Base-by-base conservation (phyloP, 2,113 vertebrate species). In the Erpornis zantholeuca region DNA sequence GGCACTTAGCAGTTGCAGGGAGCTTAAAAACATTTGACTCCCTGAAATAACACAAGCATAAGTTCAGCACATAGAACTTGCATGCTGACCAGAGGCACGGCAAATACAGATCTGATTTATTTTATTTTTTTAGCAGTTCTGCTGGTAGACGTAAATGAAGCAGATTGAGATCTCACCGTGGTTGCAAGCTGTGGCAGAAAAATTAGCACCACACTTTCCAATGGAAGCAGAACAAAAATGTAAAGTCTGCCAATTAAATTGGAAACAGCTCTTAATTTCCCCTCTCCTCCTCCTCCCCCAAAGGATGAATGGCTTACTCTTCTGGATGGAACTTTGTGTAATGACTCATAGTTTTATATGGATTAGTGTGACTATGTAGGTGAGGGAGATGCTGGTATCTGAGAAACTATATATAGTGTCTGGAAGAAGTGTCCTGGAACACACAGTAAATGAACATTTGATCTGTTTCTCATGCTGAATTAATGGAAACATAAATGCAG, bases 221-320 rank as follows among this genome's bases (percentile, higher is more conserved):
- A 44, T 90, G 93, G 94, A 96, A 94, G 92, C 68, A 90, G 96
- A 94, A 88, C 72, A 96, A 95, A 97, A 95, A 94, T 96, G 93
- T 94, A 64, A 95, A 96, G 95, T 92, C 95, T 96, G 96, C 95
- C 95, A 96, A 92, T 96, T 96, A 93, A 95, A 96, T 93, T 96
- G 96, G 94, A 96, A 96, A 95, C 90, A 88, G 79, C 82, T 96
- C 90, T 93, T 96, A 96, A 96, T 97, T 96, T 96, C 95, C 85
- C 68, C 75, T 96, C 75, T 95, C 88, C 60, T 87, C 73, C 81
- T 94, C 85, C 82, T 96, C 64, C 90, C 78, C 79, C 23, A 2
- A 91, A 94, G 90, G 82, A 95, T 85, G 92, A 97, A 96, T 96
- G 93, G 86, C 88, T 90, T 95, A 88, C 76, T 97, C 80, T 96